phyloP scores from a whole-genome alignment of 2,113 vertebrate genomes.

The Gila orcuttii region DNA sequence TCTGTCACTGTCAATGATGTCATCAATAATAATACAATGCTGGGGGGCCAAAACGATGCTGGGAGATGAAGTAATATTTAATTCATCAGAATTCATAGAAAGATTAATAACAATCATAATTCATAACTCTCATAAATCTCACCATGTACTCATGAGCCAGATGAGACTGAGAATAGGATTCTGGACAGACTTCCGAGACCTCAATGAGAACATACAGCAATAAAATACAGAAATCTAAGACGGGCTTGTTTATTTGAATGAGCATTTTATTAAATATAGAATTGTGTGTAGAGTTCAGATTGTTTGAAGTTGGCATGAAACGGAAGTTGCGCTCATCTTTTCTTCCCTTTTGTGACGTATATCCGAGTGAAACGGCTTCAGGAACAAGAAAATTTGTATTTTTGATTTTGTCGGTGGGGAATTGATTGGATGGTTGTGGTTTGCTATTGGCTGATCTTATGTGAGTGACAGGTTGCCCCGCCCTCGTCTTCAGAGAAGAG shows the following conservation, averaged over 20 bases:
- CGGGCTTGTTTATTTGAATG: not conserved
- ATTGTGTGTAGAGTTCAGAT: not conserved
- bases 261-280: not conserved
- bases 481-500: too few relatives aligned
- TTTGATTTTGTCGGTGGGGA: too few relatives aligned
- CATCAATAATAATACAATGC: not conserved
- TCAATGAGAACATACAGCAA: not conserved
- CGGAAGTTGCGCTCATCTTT: too few relatives aligned
- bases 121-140: slow-evolving; percentile 12
- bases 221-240: not conserved
- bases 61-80: slow-evolving; percentile 36
- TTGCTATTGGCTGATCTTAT: too few relatives aligned
- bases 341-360: too few relatives aligned
- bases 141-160: slow-evolving; percentile 52
- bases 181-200: not conserved
- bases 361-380: too few relatives aligned
- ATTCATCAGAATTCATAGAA: not conserved
- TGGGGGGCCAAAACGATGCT: slow-evolving; percentile 20
- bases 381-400: too few relatives aligned
- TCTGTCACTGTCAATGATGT: too few relatives aligned
- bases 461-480: too few relatives aligned
- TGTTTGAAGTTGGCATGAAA: too few relatives aligned
- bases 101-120: not conserved
- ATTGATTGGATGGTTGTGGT: too few relatives aligned
- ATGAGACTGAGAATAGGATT: not conserved